Evolutionary conservation across 2,113 vertebrate genomes (phyloP), one percentile per base, ranked within the genome.

Genomic region (Lasiurus borealis): DNA sequence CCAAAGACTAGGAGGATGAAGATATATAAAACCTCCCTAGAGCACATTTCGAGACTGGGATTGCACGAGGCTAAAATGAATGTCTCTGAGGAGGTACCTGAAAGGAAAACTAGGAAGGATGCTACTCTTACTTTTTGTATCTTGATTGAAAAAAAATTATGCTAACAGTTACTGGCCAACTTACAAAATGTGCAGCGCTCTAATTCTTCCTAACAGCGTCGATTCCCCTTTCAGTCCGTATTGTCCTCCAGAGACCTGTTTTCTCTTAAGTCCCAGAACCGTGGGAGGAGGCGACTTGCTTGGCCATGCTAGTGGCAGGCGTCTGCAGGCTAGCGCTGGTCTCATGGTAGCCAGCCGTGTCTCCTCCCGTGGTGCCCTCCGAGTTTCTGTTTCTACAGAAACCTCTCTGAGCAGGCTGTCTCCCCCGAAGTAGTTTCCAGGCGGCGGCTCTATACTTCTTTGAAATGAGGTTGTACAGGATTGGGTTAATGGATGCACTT

Each of bases 401-500:
- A 92, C 98, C 97, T 46, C 98, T 97, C 89, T 90, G 97, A 27
- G 96, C 82, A 57, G 94, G 86, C 50, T 78, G 87, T 66, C 34
- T 96, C 0, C 97, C 83, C 52, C 98, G 90, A 95, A 99, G 98
- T 66, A 99, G 98, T 85, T 98, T 98, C 62, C 97, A 98, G 95
- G 98, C 98, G 0, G 99, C 99, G 0, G 98, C 97, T 83, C 99
- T 96, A 95, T 99, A 99, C 97, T 99, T 99, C 97, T 98, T 98
- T 0, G 98, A 99, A 97, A 99, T 98, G 94, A 99, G 98, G 97
- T 99, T 99, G 98, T 99, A 99, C 95, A 99, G 99, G 52, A 99
- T 97, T 0, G 99, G 99, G 97, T 99, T 99, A 98, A 99, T 98
- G 95, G 99, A 99, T 48, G 99, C 98, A 0, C 98, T 99, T 97